phyloP scores from a whole-genome alignment of 2,113 vertebrate species.

The Melanerpes aurifrons region DNA sequence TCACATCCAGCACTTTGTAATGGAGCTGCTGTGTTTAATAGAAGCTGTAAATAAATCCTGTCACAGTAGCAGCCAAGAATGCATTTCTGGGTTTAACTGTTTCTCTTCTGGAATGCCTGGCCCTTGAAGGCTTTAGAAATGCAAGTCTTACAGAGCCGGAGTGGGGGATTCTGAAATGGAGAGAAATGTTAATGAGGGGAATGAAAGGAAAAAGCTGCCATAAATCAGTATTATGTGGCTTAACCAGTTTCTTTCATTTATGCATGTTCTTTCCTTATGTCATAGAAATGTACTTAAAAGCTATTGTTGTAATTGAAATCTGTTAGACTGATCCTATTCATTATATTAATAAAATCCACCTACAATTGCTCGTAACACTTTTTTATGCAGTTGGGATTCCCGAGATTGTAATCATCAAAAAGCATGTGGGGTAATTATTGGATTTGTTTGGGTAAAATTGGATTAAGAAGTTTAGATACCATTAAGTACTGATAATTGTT shows the following conservation, averaged over 20 bases:
- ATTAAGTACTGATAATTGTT: slow-evolving; percentile 71
- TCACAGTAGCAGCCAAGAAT: slow-evolving; percentile 74
- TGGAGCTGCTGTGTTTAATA: slow-evolving; percentile 79
- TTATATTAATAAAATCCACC: slow-evolving; percentile 74
- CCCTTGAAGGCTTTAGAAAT: slow-evolving; percentile 29
- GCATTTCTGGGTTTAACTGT: slow-evolving; percentile 69
- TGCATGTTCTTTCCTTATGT: slow-evolving; percentile 64
- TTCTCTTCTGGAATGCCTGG: slow-evolving; percentile 63
- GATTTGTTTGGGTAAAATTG: slow-evolving; percentile 74
- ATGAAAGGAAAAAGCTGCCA: slow-evolving; percentile 56
- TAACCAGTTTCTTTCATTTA: slow-evolving; percentile 69
- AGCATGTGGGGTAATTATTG: slow-evolving; percentile 72
- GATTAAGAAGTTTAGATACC: slow-evolving; percentile 73
- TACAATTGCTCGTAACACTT: slow-evolving; percentile 68
- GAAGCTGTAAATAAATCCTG: slow-evolving; percentile 75
- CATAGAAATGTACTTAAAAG: slow-evolving; percentile 71
- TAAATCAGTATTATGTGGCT: slow-evolving; percentile 65
- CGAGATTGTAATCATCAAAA: slow-evolving; percentile 70
- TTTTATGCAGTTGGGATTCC: slow-evolving; percentile 71
- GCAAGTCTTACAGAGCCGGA: background rate
- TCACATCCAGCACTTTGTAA: slow-evolving; percentile 81
- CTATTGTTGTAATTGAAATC: slow-evolving; percentile 74
- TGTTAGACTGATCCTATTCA: slow-evolving; percentile 71
- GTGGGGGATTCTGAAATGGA: background rate
- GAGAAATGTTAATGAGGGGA: slow-evolving; percentile 54